These are phyloP conservation scores for Holotrichia oblita DNA, from an alignment of 1,140 invertebrate species.

Conservation along the genomic window DNA sequence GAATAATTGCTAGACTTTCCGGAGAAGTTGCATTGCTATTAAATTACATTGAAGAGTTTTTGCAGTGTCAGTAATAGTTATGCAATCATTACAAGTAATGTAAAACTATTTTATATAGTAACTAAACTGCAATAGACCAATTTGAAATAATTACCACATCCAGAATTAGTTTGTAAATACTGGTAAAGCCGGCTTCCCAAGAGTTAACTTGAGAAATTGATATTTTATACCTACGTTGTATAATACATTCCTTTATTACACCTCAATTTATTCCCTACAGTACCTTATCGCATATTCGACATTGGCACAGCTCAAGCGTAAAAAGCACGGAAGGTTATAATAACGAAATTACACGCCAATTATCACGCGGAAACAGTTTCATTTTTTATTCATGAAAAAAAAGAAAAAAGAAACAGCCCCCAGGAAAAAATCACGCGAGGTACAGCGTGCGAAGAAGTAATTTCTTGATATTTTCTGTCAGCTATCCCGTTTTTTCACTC, in stretches of 20 bases:
- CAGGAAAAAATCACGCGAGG: background rate
- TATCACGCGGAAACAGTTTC: background rate
- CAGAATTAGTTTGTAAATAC: too few relatives aligned
- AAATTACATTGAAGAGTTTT: too few relatives aligned
- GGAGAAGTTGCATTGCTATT: too few relatives aligned
- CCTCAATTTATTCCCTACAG: background rate
- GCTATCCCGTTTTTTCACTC: background rate
- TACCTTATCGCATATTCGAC: background rate
- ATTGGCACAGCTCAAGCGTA: background rate
- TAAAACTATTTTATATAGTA: too few relatives aligned
- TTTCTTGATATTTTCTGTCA: constrained; percentile 3
- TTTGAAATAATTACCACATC: too few relatives aligned
- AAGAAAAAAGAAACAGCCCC: too few relatives aligned
- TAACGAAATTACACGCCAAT: constrained; percentile 16
- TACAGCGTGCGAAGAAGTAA: background rate
- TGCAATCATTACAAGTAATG: too few relatives aligned
- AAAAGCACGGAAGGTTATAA: background rate
- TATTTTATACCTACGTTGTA: background rate
- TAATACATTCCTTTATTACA: background rate
- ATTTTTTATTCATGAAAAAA: constrained; percentile 16
- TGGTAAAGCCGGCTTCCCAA: too few relatives aligned
- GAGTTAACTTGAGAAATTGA: too few relatives aligned
- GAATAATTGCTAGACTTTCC: too few relatives aligned
- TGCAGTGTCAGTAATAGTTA: too few relatives aligned
- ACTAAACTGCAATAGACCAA: too few relatives aligned